These are phyloP conservation scores for Polyommatus icarus DNA, from an alignment of 2,888 invertebrate species.

Conservation along the genomic window DNA sequence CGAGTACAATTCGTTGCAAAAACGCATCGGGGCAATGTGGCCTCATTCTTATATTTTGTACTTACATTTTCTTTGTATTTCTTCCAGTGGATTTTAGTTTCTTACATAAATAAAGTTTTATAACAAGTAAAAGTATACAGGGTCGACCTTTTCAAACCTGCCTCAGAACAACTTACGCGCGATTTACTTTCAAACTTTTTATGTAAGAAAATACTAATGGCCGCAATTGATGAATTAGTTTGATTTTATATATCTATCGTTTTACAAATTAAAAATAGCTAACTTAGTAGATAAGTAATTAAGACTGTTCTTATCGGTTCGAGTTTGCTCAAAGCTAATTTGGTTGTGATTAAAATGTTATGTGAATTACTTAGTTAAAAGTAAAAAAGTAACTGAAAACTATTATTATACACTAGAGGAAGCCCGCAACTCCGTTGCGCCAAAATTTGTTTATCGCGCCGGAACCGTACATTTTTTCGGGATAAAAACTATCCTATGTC, in stretches of 20 bases:
- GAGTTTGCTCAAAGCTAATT: no score
- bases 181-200: constrained; percentile 11
- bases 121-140: neutral
- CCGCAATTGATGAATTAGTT: neutral
- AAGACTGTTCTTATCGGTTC: neutral
- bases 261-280: neutral
- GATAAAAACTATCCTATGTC: no score
- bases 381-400: no score
- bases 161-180: neutral
- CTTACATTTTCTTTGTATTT: neutral
- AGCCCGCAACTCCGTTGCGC: no score
- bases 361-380: no score
- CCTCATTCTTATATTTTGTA: neutral
- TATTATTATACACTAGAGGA: no score
- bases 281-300: neutral
- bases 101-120: constrained; percentile 2
- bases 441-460: no score
- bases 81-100: neutral
- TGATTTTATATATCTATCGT: neutral
- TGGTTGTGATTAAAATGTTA: no score
- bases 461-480: no score
- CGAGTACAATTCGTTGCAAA: neutral
- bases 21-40: no score
- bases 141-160: constrained; percentile 7
- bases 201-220: neutral